Percentiles rank a stretch among this genome's conserved stretches.
These are phyloP conservation scores for Protaetia brevitarsis DNA, from an alignment of 1,140 invertebrate genomes.

Conservation along the genomic window DNA sequence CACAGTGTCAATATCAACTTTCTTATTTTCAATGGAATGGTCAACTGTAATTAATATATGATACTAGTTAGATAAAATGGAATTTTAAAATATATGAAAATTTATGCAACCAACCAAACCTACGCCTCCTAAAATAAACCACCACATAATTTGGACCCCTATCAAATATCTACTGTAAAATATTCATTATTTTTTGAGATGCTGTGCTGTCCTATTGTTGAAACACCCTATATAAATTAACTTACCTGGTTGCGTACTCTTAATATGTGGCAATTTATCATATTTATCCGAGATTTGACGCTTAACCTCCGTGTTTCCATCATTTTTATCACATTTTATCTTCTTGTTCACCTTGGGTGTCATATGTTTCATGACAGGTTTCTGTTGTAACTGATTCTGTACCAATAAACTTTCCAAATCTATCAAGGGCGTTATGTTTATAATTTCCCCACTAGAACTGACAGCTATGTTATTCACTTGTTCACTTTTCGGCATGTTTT, in stretches of 20 bases:
- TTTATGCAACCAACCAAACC: too few species aligned
- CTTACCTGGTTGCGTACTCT: conserved; percentile 32
- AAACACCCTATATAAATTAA: too few species aligned
- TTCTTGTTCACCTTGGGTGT: conserved; percentile 10
- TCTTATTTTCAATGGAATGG: too few species aligned
- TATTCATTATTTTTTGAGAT: too few species aligned
- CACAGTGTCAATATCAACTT: too few species aligned
- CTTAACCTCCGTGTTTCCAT: conserved; percentile 32
- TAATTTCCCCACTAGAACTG: conserved; percentile 43
- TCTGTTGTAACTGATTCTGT: conserved; percentile 28
- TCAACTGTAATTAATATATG: too few species aligned
- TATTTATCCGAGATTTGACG: conserved; percentile 27
- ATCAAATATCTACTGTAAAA: too few species aligned
- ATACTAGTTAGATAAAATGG: too few species aligned
- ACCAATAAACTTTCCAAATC: conserved; percentile 35
- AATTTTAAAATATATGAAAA: too few species aligned
- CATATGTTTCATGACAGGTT: conserved; percentile 25
- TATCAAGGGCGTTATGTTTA: conserved; percentile 39
- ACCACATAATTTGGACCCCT: too few species aligned
- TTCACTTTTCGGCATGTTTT: conserved; percentile 36
- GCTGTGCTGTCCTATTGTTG: too few species aligned
- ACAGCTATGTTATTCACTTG: conserved; percentile 40
- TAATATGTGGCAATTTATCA: conserved; percentile 35
- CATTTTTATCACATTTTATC: conserved; percentile 34
- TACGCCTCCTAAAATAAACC: too few species aligned